Evolutionary conservation across 2,888 invertebrate genomes (phyloP), one percentile per base, ranked within the genome.

Genomic region (Epistrophella euchroma): DNA sequence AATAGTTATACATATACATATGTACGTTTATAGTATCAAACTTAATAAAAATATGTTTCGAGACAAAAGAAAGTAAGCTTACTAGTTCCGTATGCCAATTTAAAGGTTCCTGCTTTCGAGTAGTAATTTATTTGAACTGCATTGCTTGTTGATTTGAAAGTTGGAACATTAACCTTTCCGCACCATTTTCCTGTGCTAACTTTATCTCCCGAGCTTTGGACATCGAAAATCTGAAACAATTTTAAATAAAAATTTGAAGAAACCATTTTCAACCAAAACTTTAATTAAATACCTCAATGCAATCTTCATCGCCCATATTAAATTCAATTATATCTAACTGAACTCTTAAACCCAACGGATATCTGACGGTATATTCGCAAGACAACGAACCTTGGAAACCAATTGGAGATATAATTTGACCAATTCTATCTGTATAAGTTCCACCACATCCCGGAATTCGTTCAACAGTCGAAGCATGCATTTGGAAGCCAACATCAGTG

Each of bases 391-490:
- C 89, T 64, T 94, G 91, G 66, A 95, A 90, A 40, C 93, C 93
- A 19, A 93, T 93, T 0, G 97, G 97, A 0, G 96, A 95, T 1
- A 91, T 90, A 25, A 98, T 94, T 88, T 94, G 93, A 1, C 96
- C 97, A 78, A 91, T 92, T 6, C 94, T 93, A 5, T 92, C 89
- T 0, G 97, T 97, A 87, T 94, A 95, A 40, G 94, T 92, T 0
- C 97, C 97, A 2, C 97, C 97, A 91, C 98, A 98, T 2, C 97
- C 97, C 0, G 97, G 97, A 68, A 95, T 91, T 4, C 96, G 95
- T 91, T 95, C 95, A 13, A 95, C 93, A 4, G 95, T 93, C 0
- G 95, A 93, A 90, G 95, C 98, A 28, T 96, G 94, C 83, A 98
- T 94, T 92, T 97, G 97, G 90, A 98, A 98, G n/a, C 98, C 98